Evolutionary conservation across 1,140 invertebrate genomes (phyloP).

Genomic region (Diachasma alloeum): DNA sequence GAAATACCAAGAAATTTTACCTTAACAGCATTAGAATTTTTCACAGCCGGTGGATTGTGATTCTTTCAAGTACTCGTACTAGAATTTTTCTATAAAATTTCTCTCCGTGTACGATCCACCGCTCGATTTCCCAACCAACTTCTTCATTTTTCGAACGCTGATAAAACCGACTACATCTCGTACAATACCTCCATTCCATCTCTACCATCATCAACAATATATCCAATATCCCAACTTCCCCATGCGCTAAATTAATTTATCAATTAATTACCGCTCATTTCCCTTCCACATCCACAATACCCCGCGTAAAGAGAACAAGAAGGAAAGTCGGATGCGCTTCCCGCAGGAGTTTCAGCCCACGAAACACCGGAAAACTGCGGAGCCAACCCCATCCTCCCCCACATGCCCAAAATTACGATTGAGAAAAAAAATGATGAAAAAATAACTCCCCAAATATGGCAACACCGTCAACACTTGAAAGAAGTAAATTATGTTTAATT

Average conservation of each 20-base stretch:
- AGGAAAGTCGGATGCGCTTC: constrained; percentile 10
- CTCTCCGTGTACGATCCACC: no score
- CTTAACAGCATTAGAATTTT: no score
- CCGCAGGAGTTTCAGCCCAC: constrained; percentile 5
- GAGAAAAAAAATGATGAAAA: background rate
- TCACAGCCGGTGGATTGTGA: no score
- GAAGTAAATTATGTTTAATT: no score
- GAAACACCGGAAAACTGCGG: background rate
- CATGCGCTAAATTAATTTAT: constrained; percentile 47
- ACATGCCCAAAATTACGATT: background rate
- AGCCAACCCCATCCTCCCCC: background rate
- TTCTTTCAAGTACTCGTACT: no score
- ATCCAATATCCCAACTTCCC: constrained; percentile 7
- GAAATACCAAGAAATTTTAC: no score
- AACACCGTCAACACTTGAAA: no score
- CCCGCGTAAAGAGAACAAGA: constrained; percentile 20
- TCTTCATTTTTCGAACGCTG: no score
- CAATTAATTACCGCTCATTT: constrained; percentile 48
- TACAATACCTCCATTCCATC: background rate
- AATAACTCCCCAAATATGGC: no score
- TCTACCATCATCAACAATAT: background rate
- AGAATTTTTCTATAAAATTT: no score
- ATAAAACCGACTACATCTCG: no score
- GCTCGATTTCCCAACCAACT: no score
- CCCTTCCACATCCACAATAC: background rate